Evolutionary conservation across 1,140 invertebrate species (phyloP), one percentile per base, ranked within the genome.

Genomic region (Triops longicaudatus): DNA sequence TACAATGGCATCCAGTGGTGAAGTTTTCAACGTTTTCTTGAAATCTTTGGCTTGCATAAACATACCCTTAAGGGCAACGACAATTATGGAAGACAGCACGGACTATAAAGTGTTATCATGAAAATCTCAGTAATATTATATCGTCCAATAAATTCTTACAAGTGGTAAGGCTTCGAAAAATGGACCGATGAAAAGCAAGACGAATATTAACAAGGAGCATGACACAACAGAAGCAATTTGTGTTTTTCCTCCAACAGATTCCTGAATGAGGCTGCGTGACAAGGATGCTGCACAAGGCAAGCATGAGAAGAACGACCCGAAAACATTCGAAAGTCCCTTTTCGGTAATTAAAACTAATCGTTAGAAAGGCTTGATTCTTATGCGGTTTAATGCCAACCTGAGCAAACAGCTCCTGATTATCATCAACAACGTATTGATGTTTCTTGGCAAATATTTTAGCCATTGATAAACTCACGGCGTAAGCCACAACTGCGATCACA

Each of bases 401-500:
- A 4, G 92, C 92, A 72, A 94, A 83, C 0, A 95, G 83, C 84
- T 96, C 96, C 84, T 98, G 96, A 85, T 97, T 98, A 0, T 93
- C 87, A 79, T 95, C 89, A 1, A 98, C 88, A 79, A 93, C 90
- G 82, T 98, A 98, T 79, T 92, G 90, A 77, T 92, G 87, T 84
- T 95, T 96, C 80, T 91, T 88, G 1, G 95, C 93, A 83, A 97
- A 93, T 73, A 97, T 94, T 78, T 97, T 87, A 0, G 91, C 93
- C 93, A 98, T 93, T 1, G 96, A 98, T 85, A 98, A 93, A 4
- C 93, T 90, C 42, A 97, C 90, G 1, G 93, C 93, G 84, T 95
- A 98, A 0, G 92, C 91, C 0, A 98, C 93, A 83, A 98, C 90
- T 1, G 93, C 90, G 79, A 97, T 93, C 5, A 92, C 87, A 73